Evolutionary conservation across 2,113 vertebrate species (phyloP).

Genomic region (Phyllopteryx taeniolatus): DNA sequence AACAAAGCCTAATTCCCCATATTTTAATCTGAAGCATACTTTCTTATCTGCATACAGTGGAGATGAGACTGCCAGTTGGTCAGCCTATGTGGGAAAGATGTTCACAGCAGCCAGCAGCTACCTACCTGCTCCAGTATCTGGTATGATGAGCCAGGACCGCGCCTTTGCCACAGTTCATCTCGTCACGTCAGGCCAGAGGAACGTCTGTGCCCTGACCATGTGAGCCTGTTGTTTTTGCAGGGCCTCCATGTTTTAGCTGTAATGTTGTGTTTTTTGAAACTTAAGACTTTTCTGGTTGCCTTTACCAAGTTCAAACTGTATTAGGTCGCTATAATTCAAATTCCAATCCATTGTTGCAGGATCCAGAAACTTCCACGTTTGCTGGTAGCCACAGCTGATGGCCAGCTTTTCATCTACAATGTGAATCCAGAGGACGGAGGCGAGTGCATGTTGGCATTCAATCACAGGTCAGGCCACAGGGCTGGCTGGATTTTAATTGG

Average conservation of each 20-base stretch:
- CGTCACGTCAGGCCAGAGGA: conserved; percentile 78
- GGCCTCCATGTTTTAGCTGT: neutral
- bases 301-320: neutral
- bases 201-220: conserved; percentile 85
- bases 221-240: conserved; percentile 58
- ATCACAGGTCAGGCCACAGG: conserved; percentile 82
- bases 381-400: conserved; percentile 87
- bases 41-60: conserved; percentile 42
- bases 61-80: conserved; percentile 86
- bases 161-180: conserved; percentile 93
- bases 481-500: neutral
- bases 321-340: neutral
- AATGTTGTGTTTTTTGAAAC: neutral
- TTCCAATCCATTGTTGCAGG: conserved; percentile 56
- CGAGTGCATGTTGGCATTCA: conserved; percentile 86
- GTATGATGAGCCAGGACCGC: conserved; percentile 95
- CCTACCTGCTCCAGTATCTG: conserved; percentile 90
- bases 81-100: conserved; percentile 90
- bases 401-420: conserved; percentile 93
- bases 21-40: neutral
- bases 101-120: conserved; percentile 94
- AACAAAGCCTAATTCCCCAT: neutral
- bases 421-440: conserved; percentile 92
- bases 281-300: neutral
- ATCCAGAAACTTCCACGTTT: conserved; percentile 94